Evolutionary conservation across 2,113 vertebrate genomes (phyloP), one percentile per base, ranked within the genome.

Genomic region (Coptodon bakossiorum): DNA sequence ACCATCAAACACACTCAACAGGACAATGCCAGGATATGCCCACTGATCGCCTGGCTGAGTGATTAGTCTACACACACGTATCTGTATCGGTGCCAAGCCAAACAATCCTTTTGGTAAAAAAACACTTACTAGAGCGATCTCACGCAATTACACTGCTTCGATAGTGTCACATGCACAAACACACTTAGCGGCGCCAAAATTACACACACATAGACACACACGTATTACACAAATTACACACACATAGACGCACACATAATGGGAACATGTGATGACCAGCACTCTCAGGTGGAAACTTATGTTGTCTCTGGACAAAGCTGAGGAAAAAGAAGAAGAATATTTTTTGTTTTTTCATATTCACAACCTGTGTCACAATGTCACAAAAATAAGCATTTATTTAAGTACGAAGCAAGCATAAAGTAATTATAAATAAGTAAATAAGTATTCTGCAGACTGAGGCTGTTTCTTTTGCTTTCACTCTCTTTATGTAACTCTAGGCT

Each of bases 21-120:
- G 83, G 90, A 96, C 95, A 96, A 96, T 95, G 29, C 89, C 95
- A 95, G 95, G 95, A 96, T 94, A n/a, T 95, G 92, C 93, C 93
- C 86, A 86, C 94, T 94, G 93, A 95, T 96, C 52, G 90, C 88
- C 91, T 34, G 86, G 88, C 34, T 91, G 90, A 92, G 89, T 94
- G 95, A 95, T 95, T 93, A 87, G 94, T 91, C 90, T 87, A 88
- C 89, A 78, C 86, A 56, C 82, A 56, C 29, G 11, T n/a, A 89
- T 63, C 80, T 88, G 84, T 43, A 17, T 59, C 71, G 0, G 80
- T 5, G 92, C 94, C 95, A 96, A 95, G 88, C 57, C 88, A 96
- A 96, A 95, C 93, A 94, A 84, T 36, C 84, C 50, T 85, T 56
- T 59, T 88, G 87, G 27, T 94, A 93, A 95, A 95, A 19, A 89